Evolutionary conservation across 2,888 invertebrate genomes (phyloP).

Genomic region (Willowsia nigromaculata): DNA sequence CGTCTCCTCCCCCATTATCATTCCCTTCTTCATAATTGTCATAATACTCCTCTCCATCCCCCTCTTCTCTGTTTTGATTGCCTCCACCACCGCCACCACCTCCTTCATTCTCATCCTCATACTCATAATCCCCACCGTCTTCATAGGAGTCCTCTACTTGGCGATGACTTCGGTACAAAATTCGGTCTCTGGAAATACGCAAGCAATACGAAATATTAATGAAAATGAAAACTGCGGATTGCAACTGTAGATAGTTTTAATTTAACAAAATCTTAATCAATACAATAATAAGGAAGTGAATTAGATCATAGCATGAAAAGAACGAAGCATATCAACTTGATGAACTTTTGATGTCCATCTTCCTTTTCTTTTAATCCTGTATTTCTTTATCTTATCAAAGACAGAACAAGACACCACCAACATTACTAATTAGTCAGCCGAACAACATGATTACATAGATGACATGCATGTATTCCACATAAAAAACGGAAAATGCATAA

Average conservation of each 20-base stretch:
- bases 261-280: not conserved
- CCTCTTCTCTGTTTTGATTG: constrained; percentile 30
- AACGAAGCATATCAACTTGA: not conserved
- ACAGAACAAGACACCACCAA: not conserved
- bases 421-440: constrained; percentile 9
- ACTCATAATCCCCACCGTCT: constrained; percentile 76
- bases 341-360: not conserved
- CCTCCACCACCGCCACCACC: constrained; percentile 1
- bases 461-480: constrained; percentile 1
- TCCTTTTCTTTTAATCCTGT: not conserved
- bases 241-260: too few species aligned
- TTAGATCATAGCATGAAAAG: not conserved
- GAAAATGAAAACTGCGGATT: too few species aligned
- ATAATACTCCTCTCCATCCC: constrained; percentile 51
- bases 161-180: constrained; percentile 74
- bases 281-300: not conserved
- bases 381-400: constrained; percentile 20
- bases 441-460: constrained; percentile 8
- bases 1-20: constrained; percentile 15
- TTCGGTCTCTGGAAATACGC: constrained; percentile 49
- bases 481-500: too few species aligned
- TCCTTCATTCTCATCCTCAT: constrained; percentile 70
- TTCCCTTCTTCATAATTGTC: constrained; percentile 39
- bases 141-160: constrained; percentile 78
- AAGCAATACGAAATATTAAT: too few species aligned